Evolutionary conservation across 2,113 vertebrate genomes (phyloP), one percentile per base, ranked within the genome.

Genomic region (Monopterus albus): DNA sequence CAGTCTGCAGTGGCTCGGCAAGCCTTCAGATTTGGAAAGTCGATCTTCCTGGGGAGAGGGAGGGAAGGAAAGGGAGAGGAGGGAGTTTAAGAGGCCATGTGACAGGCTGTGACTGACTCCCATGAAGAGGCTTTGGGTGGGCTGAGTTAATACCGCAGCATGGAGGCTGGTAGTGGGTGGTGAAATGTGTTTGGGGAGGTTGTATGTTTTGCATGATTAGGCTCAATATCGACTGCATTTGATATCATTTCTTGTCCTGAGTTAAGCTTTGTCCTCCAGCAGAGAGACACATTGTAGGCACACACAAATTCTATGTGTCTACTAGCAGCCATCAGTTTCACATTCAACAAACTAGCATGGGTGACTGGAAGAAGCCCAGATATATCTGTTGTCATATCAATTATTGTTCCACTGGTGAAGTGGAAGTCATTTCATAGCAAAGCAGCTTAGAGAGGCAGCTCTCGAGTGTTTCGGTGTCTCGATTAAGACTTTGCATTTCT

Each of bases 301-400:
- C 3, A 15, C 56, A 20, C 52, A 59, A 26, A 42, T 45, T 35
- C 9, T 18, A 68, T 61, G 64, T 61, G 62, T 66, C 67, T 46
- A 15, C 59, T 5, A 23, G 51, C 42, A 70, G 28, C 74, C 75
- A 14, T 50, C 45, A 28, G 65, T 62, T 80, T 49, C 78, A 70
- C 73, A 77, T 75, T 82, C 69, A 76, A 56, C 43, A 56, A 72
- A 85, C 74, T 42, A 53, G 78, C 84, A 61, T 74, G 60, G 36
- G 63, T 55, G 66, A 72, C 74, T 75, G 51, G 66, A 79, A 72
- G 59, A 64, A 77, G 76, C 67, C 83, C 60, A 87, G 85, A 90
- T 90, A 91, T 92, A 90, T 89, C 87, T 91, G 79, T 91, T 93
- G 91, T 93, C 91, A 91, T 85, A 89, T 92, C 89, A 91, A 92